Percentiles rank a stretch among this genome's conserved stretches.
Evolutionary conservation across 1,140 invertebrate genomes (phyloP).

Genomic region (Acromyrmex charruanus): DNA sequence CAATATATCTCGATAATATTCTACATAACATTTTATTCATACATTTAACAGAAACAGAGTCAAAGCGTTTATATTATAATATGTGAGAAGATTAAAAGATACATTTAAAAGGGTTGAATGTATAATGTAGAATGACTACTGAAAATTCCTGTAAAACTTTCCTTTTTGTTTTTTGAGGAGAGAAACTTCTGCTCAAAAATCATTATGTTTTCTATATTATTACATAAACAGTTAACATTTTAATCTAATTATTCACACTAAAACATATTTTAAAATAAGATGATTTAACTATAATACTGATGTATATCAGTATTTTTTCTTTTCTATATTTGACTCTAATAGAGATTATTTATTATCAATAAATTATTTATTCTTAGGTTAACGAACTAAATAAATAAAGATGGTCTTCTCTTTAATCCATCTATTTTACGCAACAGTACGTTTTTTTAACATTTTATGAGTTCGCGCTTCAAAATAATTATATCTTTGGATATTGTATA

Average conservation of each 20-base stretch:
- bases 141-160: neutral
- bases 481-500: neutral
- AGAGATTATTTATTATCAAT: neutral
- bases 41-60: neutral
- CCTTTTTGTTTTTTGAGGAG: neutral
- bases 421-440: neutral
- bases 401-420: neutral
- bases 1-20: conserved; percentile 9
- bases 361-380: neutral
- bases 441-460: neutral
- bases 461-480: neutral
- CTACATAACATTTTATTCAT: neutral
- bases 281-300: neutral
- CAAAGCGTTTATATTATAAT: neutral
- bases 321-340: neutral
- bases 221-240: neutral
- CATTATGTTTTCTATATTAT: neutral
- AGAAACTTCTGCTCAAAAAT: neutral
- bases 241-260: neutral
- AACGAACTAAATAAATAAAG: neutral
- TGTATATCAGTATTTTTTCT: neutral
- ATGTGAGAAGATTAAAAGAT: neutral
- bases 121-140: neutral
- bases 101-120: neutral
- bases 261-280: neutral